Evolutionary conservation across 2,888 invertebrate species (phyloP), one percentile per base, ranked within the genome.

Genomic region (Torymus tubicola): DNA sequence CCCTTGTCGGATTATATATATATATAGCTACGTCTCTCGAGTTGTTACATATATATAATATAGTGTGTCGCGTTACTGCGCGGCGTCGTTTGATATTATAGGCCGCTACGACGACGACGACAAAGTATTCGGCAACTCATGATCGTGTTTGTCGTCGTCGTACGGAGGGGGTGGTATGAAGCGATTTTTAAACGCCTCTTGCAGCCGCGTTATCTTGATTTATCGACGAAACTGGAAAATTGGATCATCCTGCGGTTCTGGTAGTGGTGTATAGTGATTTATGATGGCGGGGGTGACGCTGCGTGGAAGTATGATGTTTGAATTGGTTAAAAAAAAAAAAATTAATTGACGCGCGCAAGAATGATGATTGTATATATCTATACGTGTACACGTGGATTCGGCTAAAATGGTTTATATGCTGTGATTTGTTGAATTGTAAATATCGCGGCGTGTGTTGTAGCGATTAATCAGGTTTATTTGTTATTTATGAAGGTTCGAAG

Each of bases 161-260:
- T 31, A n/a, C n/a, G 11, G 18, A 13, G 8, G 50, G 10, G 21
- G 21, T 21, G 21, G 21, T 21, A 4, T 21, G n/a, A 71, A 63
- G 63, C 52, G 53, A 52, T n/a, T 31, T 63, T 55, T 53, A 63
- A 53, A 24, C 52, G 63, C 31, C 63, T 42, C 14, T n/a, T n/a
- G 16, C 52, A 3, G 52, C n/a, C 31, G 63, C 11, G 61, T 12
- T 73, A 53, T 64, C 64, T 73, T 63, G 72, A 73, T 73, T 63
- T 53, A 63, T 63, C 16, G 64, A 64, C 31, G 24, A 52, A 53
- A 12, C 61, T 3, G 64, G 72, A 73, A 24, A 73, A 73, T 73
- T 73, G 72, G 72, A 73, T 73, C 63, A 55, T 73, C 55, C 55
- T 12, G 42, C 10, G 42, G 42, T 1, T 52, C 8, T n/a, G 71